Base-by-base conservation (phyloP, 2,888 invertebrate species). In the Agriopis aurantiaria region DNA sequence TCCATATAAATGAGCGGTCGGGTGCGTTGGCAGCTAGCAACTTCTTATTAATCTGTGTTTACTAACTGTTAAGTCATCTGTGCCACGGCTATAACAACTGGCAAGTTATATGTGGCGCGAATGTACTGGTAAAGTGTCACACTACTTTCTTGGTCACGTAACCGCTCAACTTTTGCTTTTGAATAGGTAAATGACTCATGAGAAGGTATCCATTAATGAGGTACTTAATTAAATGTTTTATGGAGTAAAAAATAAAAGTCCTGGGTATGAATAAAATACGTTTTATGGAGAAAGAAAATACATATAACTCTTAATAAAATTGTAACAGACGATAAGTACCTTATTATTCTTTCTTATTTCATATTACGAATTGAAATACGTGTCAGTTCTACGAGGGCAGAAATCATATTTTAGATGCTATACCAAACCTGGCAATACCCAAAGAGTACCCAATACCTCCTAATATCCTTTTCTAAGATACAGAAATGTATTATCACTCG, bases 1-100 rank as follows among this genome's bases (percentile, higher is more conserved):
- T 91, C 88, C 93, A 93, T 93, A 93, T 89, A 90, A 92, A 93
- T 92, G 89, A 91, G 85, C 84, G 88, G 86, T 83, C 86, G 88
- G 85, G 89, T 87, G 87, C 88, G 85, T 85, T 83, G 85, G 69
- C 71, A 79, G 63, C 63, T 51, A 41, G 52, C 45, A 45, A 67
- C 66, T 71, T 45, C 51, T 45, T 45, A 55, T 33, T 71, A 66
- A 67, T 64, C 70, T 71, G 63, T 63, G 63, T 4, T 12, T 33
- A 58, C 45, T 49, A 58, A 63, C 66, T 71, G 17, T 65, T 65
- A 65, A 61, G 40, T 61, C 60, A 61, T 65, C 69, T 64, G 55
- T 60, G 52, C 33, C 41, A 33, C 55, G 52, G 33, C 58, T 40
- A 45, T 59, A 59, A 57, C 49, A 62, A 62, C 62, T 62, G 49